phyloP scores from a whole-genome alignment of 2,113 vertebrate genomes.

The Hydrochoerus hydrochaeris region DNA sequence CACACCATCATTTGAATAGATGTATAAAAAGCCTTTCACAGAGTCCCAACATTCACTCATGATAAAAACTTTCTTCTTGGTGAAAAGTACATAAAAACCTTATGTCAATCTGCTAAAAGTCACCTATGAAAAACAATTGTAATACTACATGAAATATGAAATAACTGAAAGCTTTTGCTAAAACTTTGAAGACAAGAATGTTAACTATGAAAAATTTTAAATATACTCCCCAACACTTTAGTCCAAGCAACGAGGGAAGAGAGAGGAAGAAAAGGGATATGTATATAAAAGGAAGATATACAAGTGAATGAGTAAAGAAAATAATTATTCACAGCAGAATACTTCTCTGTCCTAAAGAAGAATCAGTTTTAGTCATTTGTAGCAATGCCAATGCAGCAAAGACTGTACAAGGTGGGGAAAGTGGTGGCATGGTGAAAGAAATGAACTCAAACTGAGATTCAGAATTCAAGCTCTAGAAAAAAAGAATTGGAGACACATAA shows the following conservation, averaged over 20 bases:
- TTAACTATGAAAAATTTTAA: neutral
- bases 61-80: neutral
- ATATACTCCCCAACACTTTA: neutral
- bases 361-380: too few relatives aligned
- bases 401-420: too few relatives aligned
- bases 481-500: too few relatives aligned
- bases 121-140: neutral
- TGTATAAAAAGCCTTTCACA: neutral
- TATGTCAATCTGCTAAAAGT: neutral
- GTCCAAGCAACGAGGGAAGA: neutral
- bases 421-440: too few relatives aligned
- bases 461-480: too few relatives aligned
- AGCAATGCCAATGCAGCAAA: too few relatives aligned
- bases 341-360: too few relatives aligned
- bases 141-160: neutral
- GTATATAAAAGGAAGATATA: neutral
- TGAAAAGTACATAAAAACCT: neutral
- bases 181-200: neutral
- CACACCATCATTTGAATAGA: neutral
- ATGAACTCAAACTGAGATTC: too few relatives aligned
- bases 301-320: too few relatives aligned
- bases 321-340: too few relatives aligned
- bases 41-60: neutral
- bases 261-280: neutral
- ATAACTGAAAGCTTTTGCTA: neutral